A percentile compares a stretch with the other conserved stretches of the same genome.
phyloP scores from a whole-genome alignment of 2,888 invertebrate genomes.

The Polietes domitor region DNA sequence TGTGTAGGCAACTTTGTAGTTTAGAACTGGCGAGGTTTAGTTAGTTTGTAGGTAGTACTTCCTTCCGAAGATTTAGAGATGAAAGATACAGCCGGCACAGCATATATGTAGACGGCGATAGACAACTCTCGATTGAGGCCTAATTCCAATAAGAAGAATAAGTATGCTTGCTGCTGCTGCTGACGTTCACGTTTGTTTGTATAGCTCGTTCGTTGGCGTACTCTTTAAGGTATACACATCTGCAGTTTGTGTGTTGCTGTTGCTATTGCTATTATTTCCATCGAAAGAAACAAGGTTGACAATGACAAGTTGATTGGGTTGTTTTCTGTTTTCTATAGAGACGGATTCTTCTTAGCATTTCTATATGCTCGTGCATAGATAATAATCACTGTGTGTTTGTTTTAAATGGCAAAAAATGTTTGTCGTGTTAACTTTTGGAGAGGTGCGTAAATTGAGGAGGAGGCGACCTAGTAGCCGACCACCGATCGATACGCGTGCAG shows the following conservation, averaged over 20 bases:
- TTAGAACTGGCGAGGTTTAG: conserved; percentile 20
- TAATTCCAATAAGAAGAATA: not conserved
- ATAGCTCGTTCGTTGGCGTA: not conserved
- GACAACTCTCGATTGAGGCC: conserved; percentile 10
- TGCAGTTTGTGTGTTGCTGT: not conserved
- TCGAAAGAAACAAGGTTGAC: conserved; percentile 12
- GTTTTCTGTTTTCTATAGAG: not conserved
- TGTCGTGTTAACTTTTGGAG: not conserved
- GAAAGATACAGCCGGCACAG: not conserved
- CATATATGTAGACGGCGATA: too few relatives aligned
- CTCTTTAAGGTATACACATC: conserved; percentile 3
- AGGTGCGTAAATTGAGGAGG: not conserved
- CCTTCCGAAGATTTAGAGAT: not conserved
- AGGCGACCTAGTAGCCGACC: not conserved
- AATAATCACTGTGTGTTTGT: not conserved
- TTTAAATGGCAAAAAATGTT: conserved; percentile 16
- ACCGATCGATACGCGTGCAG: not conserved
- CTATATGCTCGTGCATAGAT: not conserved
- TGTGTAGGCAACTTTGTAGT: not conserved
- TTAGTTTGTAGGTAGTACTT: not conserved
- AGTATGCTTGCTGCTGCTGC: not conserved
- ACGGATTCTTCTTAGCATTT: not conserved
- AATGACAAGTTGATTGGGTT: conserved; percentile 4
- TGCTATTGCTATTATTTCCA: not conserved
- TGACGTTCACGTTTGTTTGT: not conserved